These are phyloP conservation scores for Gambusia yucatana DNA, from an alignment of 2,797 vertebrate genomes.

Conservation along the genomic window DNA sequence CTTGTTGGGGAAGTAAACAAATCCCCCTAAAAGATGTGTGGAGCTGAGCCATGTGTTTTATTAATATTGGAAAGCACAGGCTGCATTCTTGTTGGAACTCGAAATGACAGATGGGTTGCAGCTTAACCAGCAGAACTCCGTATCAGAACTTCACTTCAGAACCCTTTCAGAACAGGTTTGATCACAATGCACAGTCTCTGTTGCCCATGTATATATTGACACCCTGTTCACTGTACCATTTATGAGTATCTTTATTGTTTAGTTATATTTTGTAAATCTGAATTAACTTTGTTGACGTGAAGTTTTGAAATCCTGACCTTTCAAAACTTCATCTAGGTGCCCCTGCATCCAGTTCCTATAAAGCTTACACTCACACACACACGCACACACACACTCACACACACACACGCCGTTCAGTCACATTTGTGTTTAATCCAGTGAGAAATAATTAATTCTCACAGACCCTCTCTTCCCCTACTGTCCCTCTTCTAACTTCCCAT, in stretches of 20 bases:
- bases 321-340: conserved; percentile 7
- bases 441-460: conserved; percentile 71
- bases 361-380: conserved; percentile 8
- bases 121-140: not conserved
- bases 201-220: not conserved
- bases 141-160: not conserved
- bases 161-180: not conserved
- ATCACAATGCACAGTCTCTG: not conserved
- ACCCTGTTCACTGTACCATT: not conserved
- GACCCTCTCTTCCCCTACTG: conserved; percentile 23
- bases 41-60: not conserved
- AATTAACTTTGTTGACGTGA: not conserved
- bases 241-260: not conserved
- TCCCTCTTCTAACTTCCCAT: conserved; percentile 22
- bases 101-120: not conserved
- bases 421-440: conserved; percentile 56
- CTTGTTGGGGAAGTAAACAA: not conserved
- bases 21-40: not conserved
- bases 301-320: conserved; percentile 18
- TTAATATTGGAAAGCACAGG: not conserved
- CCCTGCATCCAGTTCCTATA: conserved; percentile 34
- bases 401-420: conserved; percentile 32
- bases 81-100: not conserved
- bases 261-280: not conserved
- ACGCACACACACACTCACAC: not conserved